Evolutionary conservation across 2,797 vertebrate genomes (phyloP), one percentile per base, ranked within the genome.

Genomic region (Danio aesculapii): DNA sequence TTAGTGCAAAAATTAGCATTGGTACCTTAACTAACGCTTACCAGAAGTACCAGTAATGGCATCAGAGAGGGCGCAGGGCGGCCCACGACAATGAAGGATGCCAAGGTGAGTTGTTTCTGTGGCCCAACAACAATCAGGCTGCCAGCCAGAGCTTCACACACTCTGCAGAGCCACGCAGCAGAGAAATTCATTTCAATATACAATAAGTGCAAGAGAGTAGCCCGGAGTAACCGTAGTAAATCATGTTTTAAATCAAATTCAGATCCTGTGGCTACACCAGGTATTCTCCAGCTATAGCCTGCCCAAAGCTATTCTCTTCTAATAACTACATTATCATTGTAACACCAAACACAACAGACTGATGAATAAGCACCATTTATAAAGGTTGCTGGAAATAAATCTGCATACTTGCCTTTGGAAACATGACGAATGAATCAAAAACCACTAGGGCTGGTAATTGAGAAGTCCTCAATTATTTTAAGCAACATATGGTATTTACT

Each of bases 301-400:
- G 84, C 87, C 72, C 83, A 80, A 84, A 82, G 84, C 84, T 89
- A 81, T 83, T 72, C 80, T 77, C 78, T 57, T 77, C 30, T 86
- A 84, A 79, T 84, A n/a, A 83, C 83, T 63, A 81, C 78, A 75
- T 77, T 59, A 86, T 77, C 70, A 30, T 30, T 30, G 3, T 30
- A n/a, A 81, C 61, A 66, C 47, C 68, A 39, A 72, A 44, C 43
- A 73, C 43, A 16, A 57, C 12, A 74, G 21, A 73, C 39, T 66
- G 50, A 73, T 66, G 69, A 64, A 66, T 73, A 80, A 73, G 43
- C 41, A 44, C 6, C 43, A 57, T 57, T 74, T 57, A 64, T 57
- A 66, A 64, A 80, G 17, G 62, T 46, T 5, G 9, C 3, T 8
- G 17, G 14, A 9, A 6, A 43, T 63, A 64, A 41, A 67, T 67